phyloP scores from a whole-genome alignment of 2,888 invertebrate species.

The Temnothorax ravouxi region DNA sequence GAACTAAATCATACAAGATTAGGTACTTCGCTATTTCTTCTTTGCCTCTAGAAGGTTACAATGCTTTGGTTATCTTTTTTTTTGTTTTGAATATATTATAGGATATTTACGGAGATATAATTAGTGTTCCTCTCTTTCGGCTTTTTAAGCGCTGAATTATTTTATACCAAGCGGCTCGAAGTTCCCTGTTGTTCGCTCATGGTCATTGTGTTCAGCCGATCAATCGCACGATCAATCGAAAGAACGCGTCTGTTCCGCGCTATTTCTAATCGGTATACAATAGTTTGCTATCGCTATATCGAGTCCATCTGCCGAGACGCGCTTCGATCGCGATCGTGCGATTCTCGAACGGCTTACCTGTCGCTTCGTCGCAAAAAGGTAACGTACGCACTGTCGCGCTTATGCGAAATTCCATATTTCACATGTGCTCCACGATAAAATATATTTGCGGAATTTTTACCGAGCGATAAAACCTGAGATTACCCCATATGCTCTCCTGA shows the following conservation, averaged over 20 bases:
- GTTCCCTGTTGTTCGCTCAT: conserved; percentile 58
- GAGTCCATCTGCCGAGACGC: conserved; percentile 29
- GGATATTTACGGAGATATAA: conserved; percentile 79
- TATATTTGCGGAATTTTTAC: not conserved
- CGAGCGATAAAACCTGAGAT: not conserved
- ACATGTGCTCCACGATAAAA: not conserved
- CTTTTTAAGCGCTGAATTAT: conserved; percentile 48
- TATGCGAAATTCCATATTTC: conserved; percentile 20
- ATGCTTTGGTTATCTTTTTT: conserved; percentile 79
- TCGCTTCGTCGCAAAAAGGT: conserved; percentile 31
- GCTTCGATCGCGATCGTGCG: conserved; percentile 21
- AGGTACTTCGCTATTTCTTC: conserved; percentile 82
- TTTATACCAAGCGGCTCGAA: conserved; percentile 77
- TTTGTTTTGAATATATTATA: conserved; percentile 80
- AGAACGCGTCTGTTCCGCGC: conserved; percentile 51
- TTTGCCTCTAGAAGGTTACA: conserved; percentile 84
- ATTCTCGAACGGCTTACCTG: conserved; percentile 17
- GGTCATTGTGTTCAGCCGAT: conserved; percentile 60
- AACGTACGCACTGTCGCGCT: not conserved
- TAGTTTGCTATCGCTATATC: conserved; percentile 70
- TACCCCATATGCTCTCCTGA: not conserved
- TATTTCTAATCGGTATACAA: conserved; percentile 69
- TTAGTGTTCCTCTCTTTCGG: conserved; percentile 53
- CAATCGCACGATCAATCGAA: conserved; percentile 68
- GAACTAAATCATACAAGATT: conserved; percentile 83